Evolutionary conservation across 2,797 vertebrate genomes (phyloP).

Genomic region (Apodemus agrarius): DNA sequence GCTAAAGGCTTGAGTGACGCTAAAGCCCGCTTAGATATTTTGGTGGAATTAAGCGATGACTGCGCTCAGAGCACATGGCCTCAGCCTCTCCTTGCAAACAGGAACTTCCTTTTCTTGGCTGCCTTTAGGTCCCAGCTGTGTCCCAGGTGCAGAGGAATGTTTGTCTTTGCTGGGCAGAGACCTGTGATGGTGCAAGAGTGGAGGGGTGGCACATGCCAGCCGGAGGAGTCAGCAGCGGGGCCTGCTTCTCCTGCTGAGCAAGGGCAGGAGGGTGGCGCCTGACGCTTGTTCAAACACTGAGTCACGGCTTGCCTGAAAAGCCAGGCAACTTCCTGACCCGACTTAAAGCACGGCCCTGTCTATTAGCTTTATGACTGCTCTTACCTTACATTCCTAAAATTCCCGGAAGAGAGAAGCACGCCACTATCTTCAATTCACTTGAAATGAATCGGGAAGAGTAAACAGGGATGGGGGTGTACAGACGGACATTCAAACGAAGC

Average conservation of each 20-base stretch:
- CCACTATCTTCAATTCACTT: background rate
- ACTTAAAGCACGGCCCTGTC: background rate
- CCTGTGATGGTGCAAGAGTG: background rate
- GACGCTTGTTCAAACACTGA: slow-evolving; percentile 21
- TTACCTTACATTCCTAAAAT: background rate
- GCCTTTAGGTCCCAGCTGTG: background rate
- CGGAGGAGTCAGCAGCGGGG: background rate
- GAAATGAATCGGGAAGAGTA: background rate
- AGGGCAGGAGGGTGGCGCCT: background rate
- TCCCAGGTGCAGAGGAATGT: background rate
- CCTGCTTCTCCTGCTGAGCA: background rate
- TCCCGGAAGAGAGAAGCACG: background rate
- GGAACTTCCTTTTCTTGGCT: background rate
- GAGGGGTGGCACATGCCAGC: background rate
- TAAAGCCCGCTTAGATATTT: background rate
- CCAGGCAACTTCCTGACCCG: background rate
- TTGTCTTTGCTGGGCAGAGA: background rate
- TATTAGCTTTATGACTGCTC: background rate
- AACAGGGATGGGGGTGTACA: background rate
- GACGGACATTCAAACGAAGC: background rate
- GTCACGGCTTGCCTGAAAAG: background rate
- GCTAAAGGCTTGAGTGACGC: background rate
- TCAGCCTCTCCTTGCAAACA: background rate
- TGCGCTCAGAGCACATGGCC: background rate
- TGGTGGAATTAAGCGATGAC: background rate